Conservation (phyloP, 2,888 invertebrate genomes). For the Agapostemon virescens region DNA sequence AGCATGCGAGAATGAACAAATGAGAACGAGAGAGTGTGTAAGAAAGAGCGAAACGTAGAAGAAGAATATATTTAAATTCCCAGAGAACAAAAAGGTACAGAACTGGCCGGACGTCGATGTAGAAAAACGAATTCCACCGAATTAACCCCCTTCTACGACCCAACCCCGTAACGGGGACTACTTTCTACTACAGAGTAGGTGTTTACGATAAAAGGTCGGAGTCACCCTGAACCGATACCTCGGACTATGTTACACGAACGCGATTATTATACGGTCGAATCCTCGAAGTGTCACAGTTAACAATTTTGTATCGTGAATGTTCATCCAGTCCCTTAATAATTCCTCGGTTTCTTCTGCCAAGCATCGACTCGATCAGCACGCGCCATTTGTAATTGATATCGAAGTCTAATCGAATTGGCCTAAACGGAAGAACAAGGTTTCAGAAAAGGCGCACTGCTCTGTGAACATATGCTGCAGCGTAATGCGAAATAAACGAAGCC, state of each 20-base stretch:
- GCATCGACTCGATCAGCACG: too few species aligned
- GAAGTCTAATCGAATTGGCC: neutral
- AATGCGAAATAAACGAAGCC: too few species aligned
- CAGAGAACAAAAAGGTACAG: constrained; percentile 24
- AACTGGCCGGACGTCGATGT: constrained; percentile 37
- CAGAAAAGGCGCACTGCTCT: neutral
- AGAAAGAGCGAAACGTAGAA: constrained; percentile 49
- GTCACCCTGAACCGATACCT: constrained; percentile 24
- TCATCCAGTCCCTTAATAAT: constrained; percentile 21
- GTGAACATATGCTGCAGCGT: neutral
- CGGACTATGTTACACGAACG: neutral
- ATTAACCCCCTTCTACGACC: constrained; percentile 32
- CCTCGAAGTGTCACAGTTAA: neutral
- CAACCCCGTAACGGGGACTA: constrained; percentile 52
- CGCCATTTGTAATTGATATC: neutral
- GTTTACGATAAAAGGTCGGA: constrained; percentile 47
- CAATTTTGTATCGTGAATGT: constrained; percentile 32
- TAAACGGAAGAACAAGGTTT: neutral
- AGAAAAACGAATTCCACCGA: constrained; percentile 48
- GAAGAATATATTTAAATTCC: constrained; percentile 50
- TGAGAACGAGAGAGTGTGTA: constrained; percentile 16
- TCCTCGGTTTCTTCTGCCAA: neutral
- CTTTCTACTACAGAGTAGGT: constrained; percentile 65
- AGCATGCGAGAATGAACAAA: constrained; percentile 14
- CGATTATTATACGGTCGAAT: neutral